Evolutionary conservation across 2,888 invertebrate species (phyloP), one percentile per base, ranked within the genome.

Genomic region (Sturmia bella): DNA sequence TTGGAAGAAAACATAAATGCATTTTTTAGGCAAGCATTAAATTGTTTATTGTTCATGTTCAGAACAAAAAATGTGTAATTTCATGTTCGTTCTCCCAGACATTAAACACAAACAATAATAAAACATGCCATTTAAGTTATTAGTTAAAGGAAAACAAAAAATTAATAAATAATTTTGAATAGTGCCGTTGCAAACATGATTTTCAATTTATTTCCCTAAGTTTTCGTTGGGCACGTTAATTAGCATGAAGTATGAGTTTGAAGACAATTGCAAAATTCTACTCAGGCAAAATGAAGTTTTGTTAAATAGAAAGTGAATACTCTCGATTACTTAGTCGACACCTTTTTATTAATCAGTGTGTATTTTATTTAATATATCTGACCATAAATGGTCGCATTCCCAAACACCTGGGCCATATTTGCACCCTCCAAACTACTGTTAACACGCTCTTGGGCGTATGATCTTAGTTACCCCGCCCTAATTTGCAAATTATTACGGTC

Each of bases 41-140:
- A 57, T 70, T 70, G 69, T 57, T 37, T 15, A 19, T 32, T 70
- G 45, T 57, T 45, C 69, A 70, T 70, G 69, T 70, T 57, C 17
- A 39, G 50, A 17, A n/a, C n/a, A n/a, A 39, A 61, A 72, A 41
- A 59, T 59, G 70, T 61, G 32, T 63, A 21, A 21, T 63, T 54
- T 73, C 63, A 63, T 73, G 63, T 63, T 73, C 63, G 54, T 59
- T 39, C 27, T 17, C 19, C 15, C 15, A 41, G 39, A 54, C 52
- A 73, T 41, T 15, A 27, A 17, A 27, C n/a, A 41, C 50, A 32
- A 72, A 39, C 27, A 59, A 21, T 17, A 19, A 17, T 41, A 41
- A 52, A 52, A 72, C 52, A 72, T 61, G 52, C 45, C 61, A 57
- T 43, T 72, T 37, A 27, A 15, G 2, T 27, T 41, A 52, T 59